These are phyloP conservation scores for chimpanzee (Pan troglodytes) DNA, from an alignment of 2,113 vertebrate genomes.

Conservation along the genomic window NHGRI_mPanTro3-v2.1_pri NC_072401.2:127213001-127213500, in stretches of 20 bases:
- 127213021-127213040: not conserved
- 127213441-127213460: not conserved
- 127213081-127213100: not conserved
- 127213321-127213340: slow-evolving; percentile 17
- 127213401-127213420: not conserved
- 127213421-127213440: not conserved
- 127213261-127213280: not conserved
- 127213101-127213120: not conserved
- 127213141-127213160: not conserved
- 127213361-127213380: not conserved
- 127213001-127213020: not conserved
- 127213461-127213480: not conserved
- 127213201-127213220: slow-evolving; percentile 57
- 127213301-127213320: not conserved
- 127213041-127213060: not conserved
- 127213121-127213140: not conserved
- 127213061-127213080: not conserved
- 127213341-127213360: not conserved
- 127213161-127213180: not conserved
- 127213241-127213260: slow-evolving; percentile 8
- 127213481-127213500: not conserved
- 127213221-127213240: not conserved
- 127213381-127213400: not conserved
- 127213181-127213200: slow-evolving; percentile 40
- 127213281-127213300: not conserved